Conservation (phyloP, 2,797 vertebrate species). For the Balearica regulorum region DNA sequence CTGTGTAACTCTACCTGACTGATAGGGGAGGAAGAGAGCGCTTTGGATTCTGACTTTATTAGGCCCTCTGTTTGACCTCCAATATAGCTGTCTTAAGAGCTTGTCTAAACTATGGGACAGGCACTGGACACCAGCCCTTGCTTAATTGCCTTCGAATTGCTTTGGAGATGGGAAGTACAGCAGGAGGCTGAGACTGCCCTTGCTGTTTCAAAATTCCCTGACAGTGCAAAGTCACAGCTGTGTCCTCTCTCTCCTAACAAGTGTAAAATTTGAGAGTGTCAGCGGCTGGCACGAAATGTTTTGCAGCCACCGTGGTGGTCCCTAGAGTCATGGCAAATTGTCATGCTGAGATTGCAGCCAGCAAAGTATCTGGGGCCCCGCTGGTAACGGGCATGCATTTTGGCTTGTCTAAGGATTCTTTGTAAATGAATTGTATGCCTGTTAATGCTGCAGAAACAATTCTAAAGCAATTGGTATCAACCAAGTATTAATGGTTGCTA, state of each 20-base stretch:
- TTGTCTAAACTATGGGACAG: neutral
- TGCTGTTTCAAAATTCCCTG: neutral
- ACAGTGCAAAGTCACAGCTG: neutral
- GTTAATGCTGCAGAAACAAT: neutral
- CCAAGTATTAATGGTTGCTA: neutral
- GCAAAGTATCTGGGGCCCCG: neutral
- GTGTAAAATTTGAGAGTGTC: neutral
- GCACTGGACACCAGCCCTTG: neutral
- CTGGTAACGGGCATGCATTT: neutral
- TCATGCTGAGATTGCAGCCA: neutral
- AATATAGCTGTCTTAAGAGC: neutral
- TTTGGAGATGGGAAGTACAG: neutral
- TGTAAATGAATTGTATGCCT: neutral
- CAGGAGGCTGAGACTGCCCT: neutral
- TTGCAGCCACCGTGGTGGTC: neutral
- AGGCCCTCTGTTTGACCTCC: neutral
- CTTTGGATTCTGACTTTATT: neutral
- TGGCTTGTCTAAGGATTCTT: neutral
- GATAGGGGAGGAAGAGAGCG: neutral
- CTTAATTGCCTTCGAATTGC: neutral
- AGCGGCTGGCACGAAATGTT: neutral
- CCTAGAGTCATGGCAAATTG: neutral
- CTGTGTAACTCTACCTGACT: neutral
- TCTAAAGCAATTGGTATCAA: neutral
- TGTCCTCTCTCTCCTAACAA: neutral